Evolutionary conservation across 2,888 invertebrate genomes (phyloP).

Genomic region (Drosophila conformis): DNA sequence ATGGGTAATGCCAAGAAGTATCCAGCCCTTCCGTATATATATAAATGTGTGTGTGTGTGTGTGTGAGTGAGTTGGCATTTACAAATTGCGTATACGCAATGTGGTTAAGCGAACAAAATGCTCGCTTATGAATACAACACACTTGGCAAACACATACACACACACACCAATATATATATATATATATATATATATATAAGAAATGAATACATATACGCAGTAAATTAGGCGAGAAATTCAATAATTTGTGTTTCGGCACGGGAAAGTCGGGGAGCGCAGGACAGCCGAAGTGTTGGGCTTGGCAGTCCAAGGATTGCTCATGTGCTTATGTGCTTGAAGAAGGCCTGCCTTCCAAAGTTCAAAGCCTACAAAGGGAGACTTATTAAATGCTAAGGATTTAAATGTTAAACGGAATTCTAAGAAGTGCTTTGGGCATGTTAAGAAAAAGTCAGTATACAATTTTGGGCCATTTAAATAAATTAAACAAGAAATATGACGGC

Average conservation of each 20-base stretch:
- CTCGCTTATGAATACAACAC: slow-evolving; percentile 64
- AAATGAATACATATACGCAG: slow-evolving; percentile 32
- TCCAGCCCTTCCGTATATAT: background rate
- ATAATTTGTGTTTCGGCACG: slow-evolving; percentile 39
- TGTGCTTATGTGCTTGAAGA: background rate
- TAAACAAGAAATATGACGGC: background rate
- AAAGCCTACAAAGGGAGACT: background rate
- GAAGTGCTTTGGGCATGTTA: background rate
- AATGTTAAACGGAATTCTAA: slow-evolving; percentile 7
- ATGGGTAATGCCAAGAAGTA: slow-evolving; percentile 27
- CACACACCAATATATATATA: background rate
- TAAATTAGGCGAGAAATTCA: slow-evolving; percentile 73
- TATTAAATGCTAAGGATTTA: background rate
- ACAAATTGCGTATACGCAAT: slow-evolving; percentile 75
- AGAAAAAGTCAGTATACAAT: background rate
- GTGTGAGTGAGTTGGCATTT: slow-evolving; percentile 43
- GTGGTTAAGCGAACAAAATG: slow-evolving; percentile 65
- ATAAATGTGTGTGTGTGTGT: slow-evolving; percentile 8
- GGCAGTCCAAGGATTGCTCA: background rate
- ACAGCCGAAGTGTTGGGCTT: slow-evolving; percentile 4
- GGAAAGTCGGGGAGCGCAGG: background rate
- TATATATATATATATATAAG: background rate
- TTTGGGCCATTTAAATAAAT: background rate
- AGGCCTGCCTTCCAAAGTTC: background rate
- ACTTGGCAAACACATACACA: slow-evolving; percentile 4